phyloP scores from a whole-genome alignment of 2,113 vertebrate species.

The Cricetomys ansorgei region DNA sequence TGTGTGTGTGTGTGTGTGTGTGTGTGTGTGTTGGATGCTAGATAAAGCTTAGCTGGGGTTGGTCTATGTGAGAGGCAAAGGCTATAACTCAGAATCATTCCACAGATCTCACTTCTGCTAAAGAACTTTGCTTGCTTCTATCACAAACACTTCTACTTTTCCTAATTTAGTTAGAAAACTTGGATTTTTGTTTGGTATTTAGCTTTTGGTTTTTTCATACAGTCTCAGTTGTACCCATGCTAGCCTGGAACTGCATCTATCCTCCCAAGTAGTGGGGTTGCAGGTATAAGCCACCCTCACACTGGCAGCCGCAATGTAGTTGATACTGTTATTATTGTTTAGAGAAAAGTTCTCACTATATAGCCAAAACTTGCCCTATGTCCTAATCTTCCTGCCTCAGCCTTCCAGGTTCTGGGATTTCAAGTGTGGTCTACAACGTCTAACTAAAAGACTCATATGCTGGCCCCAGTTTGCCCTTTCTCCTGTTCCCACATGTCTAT shows the following conservation, averaged over 20 bases:
- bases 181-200: background rate
- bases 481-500: background rate
- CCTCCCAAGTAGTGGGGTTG: background rate
- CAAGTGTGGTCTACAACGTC: background rate
- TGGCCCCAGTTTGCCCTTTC: background rate
- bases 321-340: background rate
- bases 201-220: background rate
- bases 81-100: background rate
- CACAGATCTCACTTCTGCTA: background rate
- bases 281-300: too few relatives aligned
- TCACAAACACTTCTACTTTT: background rate
- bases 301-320: background rate
- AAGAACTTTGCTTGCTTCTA: background rate
- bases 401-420: background rate
- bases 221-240: background rate
- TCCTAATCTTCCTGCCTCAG: background rate
- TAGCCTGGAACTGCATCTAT: background rate
- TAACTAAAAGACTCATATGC: background rate
- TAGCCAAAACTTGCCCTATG: too few relatives aligned
- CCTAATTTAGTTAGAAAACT: background rate
- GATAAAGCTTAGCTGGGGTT: background rate
- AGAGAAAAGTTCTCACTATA: background rate
- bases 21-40: background rate
- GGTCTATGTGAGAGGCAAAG: background rate
- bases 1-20: background rate